Base-by-base conservation (phyloP, 2,797 vertebrate species). In the Catamblyrhynchus diadema region DNA sequence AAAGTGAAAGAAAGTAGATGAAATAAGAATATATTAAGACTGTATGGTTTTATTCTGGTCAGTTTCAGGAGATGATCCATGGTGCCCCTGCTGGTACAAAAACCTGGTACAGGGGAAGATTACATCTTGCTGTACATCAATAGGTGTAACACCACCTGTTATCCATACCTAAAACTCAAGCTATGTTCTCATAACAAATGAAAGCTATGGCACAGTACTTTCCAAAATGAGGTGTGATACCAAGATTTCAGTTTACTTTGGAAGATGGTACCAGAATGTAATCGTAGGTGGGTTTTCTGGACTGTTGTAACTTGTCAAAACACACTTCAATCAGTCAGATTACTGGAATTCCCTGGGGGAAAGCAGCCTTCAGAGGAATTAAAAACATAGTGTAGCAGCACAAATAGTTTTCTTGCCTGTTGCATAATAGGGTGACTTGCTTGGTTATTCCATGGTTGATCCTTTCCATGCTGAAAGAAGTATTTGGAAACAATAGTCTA, bases 341-440 rank as follows among this genome's bases (percentile, higher is more conserved):
- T 94, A 93, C 95, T 95, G 95, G 80, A 96, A 96, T 96, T 91
- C 93, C 91, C 94, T 94, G 77, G 77, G 88, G 91, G 72, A 90
- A 92, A 50, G 74, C 60, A 91, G 85, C 56, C 66, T 96, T 88
- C 85, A 94, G 80, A 95, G 80, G 62, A 94, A 93, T 81, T 90
- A 86, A 90, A 86, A 92, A 79, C 51, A 75, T 75, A 30, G 6
- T 1, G 11, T 56, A 61, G 35, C 35, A 4, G 44, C 75, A 86
- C 81, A 88, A 83, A 92, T 61, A 90, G 45, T 88, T 96, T 91
- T 78, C 60, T 54, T 8, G 1, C 82, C 79, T 92, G 28, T 92
- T 94, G 94, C 72, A 57, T 96, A 96, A 86, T 20, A 77, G 57
- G 35, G 10, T 47, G 57, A 74, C n/a, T 94, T 88, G n/a, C 73